Evolutionary conservation across 1,140 invertebrate genomes (phyloP), one percentile per base, ranked within the genome.

Genomic region (Aphidius ervi): DNA sequence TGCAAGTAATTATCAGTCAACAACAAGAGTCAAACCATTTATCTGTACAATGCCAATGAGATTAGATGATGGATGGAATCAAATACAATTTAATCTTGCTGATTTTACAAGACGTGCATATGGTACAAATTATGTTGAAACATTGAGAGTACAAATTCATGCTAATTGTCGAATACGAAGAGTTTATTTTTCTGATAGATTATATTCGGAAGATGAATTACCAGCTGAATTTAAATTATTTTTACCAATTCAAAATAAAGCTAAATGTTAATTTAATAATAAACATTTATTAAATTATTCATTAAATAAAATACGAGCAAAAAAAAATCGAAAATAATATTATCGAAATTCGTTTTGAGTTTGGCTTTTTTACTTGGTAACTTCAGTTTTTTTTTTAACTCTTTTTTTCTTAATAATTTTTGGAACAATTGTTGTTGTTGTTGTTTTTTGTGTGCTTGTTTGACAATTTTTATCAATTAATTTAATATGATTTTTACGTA

Each of bases 1-100:
- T 66, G 97, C 96, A 3, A 98, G 95, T 74, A 99, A 99, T 80
- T 99, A 97, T 79, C 96, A 99, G 76, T 97, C 94, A 42, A 97
- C 94, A 31, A 99, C 97, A 47, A 83, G 96, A 75, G 95, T 99
- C 0, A 98, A 98, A 76, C 96, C 97, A 48, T 99, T 98, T 73
- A 98, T 98, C 68, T 99, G 97, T 79, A 99, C 97, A 46, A 99
- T 99, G 97, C 97, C 97, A 10, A 95, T 99, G 91, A 85, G 96
- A 66, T 75, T 99, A 58, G 97, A 99, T 74, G 95, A 98, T 75
- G 96, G 97, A 9, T 99, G 98, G 97, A 99, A 99, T 82, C 88
- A 93, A 79, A 94, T 98, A 67, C 97, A 99, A 78, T 99, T 99
- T 74, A 99, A 99, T 79, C 82, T 99, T 53, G 94, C 96, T 47